Base-by-base conservation (phyloP, 2,113 vertebrate genomes). In the Oxygymnocypris stewartii region DNA sequence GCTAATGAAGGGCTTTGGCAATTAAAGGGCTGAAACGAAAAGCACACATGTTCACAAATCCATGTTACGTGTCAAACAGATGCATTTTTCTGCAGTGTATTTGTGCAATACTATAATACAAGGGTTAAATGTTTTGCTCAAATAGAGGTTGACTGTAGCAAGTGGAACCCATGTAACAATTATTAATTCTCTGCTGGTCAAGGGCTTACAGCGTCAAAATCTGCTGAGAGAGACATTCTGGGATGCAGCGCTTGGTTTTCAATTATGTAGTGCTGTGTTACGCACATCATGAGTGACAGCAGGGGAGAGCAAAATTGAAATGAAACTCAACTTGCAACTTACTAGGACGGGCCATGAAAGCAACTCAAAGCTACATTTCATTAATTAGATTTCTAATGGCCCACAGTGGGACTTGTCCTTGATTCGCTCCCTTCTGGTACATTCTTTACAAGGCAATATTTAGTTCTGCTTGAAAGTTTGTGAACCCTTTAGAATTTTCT, bases 141-240 rank as follows among this genome's bases (percentile, higher is more conserved):
- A 74, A 74, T 42, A 74, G 49, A 84, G 47, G 47, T 67, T 57
- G 82, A 59, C 82, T 84, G 82, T 16, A 59, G 82, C 82, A 84
- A 84, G 82, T 40, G 65, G 49, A 84, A 74, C 28, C 49, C 82
- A 59, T 84, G 82, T 84, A 57, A 84, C 82, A 84, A 84, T 84
- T 84, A 84, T 84, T 80, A 84, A 84, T 88, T 86, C 77, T 84
- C 75, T 73, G 61, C 84, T 69, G 84, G 84, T 79, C 74, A 77
- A 51, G 59, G 76, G 85, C 69, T 82, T 76, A 84, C 80, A 84
- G 42, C 76, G 31, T 84, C 82, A 51, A 73, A 78, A 88, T 82
- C 80, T 81, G 80, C 63, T 79, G 80, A 86, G 84, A 49, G 75
- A 77, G 75, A 61, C 73, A 63, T 71, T 85, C 57, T 76, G 79